Base-by-base conservation (phyloP, 2,888 invertebrate genomes). In the Andrena minutula region DNA sequence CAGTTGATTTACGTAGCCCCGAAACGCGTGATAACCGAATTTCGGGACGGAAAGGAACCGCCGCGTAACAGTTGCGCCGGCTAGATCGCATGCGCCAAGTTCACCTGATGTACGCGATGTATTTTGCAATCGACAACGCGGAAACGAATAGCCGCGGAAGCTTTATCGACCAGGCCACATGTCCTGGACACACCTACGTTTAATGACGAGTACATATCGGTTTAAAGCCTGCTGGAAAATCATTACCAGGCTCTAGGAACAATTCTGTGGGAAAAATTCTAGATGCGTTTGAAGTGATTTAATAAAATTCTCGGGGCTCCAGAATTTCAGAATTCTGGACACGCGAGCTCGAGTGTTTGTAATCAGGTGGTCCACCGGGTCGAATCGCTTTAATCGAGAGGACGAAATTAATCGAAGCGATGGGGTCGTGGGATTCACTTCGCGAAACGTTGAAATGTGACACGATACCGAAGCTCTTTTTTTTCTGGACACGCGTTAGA, bases 161-260 rank as follows among this genome's bases (percentile, higher is more conserved):
- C 73, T 82, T 74, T 83, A 83, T 83, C 83, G 82, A 77, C 70
- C 77, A 26, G 35, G 65, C 73, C 66, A 61, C 73, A 66, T 74
- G 69, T 75, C 74, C 66, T 58, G 53, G 77, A 66, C 82, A 78
- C 82, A 82, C 82, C 83, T 83, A 82, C 78, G 73, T 74, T 82
- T 82, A 82, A 82, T 82, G 70, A 76, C 77, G 66, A 73, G 56
- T 73, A 47, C 66, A 63, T n/a, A 23, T 41, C 58, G 41, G 5
- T n/a, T n/a, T 28, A 61, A 71, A 66, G 51, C 20, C 23, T 2
- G 35, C 35, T 23, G 10, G 41, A 49, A 74, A 74, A 75, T 61
- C 70, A 56, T 78, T 60, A 30, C 16, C 47, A 60, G 26, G 23
- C 16, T 8, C 32, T 61, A 10, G 20, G 26, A 32, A 10, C 35